phyloP scores from a whole-genome alignment of 2,113 vertebrate genomes.

The Hyperopisus bebe region DNA sequence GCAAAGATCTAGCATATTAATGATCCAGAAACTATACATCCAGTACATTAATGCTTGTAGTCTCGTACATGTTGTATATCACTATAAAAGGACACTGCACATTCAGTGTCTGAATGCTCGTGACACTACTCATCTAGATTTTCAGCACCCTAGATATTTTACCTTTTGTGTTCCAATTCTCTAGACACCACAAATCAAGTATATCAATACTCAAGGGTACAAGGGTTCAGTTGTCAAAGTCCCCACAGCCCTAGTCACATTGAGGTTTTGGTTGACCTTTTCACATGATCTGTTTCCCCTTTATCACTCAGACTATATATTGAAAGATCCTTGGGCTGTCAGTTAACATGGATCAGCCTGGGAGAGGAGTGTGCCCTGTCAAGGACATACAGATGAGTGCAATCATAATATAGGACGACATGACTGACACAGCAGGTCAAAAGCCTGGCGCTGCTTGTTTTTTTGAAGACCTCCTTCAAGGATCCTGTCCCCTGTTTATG shows the following conservation, averaged over 20 bases:
- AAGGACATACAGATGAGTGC: not conserved
- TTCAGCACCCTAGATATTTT: not conserved
- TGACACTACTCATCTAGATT: not conserved
- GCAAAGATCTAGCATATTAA: not conserved
- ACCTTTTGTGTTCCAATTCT: not conserved
- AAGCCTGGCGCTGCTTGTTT: not conserved
- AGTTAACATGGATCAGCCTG: not conserved
- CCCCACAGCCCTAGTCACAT: not conserved
- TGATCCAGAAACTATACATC: not conserved
- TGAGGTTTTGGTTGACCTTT: not conserved
- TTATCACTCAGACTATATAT: not conserved
- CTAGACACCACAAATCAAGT: not conserved
- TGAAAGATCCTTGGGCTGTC: constrained; percentile 4
- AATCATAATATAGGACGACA: not conserved
- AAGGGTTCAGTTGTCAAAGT: not conserved
- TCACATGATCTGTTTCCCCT: not conserved
- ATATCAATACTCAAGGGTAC: not conserved
- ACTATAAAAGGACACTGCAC: not conserved
- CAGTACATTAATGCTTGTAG: not conserved
- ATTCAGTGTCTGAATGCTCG: not conserved
- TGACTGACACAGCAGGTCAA: not conserved
- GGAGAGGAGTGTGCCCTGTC: not conserved
- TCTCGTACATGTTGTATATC: not conserved
- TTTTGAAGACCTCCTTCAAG: not conserved
- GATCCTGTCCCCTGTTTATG: not conserved